Evolutionary conservation across 2,888 invertebrate species (phyloP).

Genomic region (Laothoe populi): DNA sequence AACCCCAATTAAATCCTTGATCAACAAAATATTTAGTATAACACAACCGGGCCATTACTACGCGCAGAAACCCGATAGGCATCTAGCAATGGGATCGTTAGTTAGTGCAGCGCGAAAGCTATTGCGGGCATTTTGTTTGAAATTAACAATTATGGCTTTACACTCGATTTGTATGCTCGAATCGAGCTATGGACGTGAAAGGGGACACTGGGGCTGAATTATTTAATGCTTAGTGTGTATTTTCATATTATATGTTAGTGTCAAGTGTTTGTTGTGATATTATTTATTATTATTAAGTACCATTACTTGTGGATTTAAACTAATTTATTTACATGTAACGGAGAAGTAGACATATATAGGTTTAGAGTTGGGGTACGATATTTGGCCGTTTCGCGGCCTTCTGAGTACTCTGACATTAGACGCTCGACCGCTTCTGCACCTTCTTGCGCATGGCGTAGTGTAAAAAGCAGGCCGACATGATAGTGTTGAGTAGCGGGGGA

Average conservation of each 20-base stretch:
- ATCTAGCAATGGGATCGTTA: slow-evolving; percentile 81
- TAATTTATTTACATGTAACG: too few species aligned
- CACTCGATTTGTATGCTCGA: slow-evolving; percentile 73
- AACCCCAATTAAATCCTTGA: slow-evolving; percentile 6
- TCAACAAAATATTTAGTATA: slow-evolving; percentile 29
- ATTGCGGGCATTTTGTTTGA: slow-evolving; percentile 78
- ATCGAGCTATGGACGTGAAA: slow-evolving; percentile 50
- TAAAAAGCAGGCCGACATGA: too few species aligned
- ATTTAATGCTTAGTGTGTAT: slow-evolving; percentile 4
- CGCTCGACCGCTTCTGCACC: too few species aligned
- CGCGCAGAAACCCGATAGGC: slow-evolving; percentile 80
- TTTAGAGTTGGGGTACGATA: too few species aligned
- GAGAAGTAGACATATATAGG: too few species aligned
- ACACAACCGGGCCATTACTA: slow-evolving; percentile 48
- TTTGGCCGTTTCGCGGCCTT: too few species aligned
- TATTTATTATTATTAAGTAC: not conserved
- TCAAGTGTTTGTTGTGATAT: too few species aligned
- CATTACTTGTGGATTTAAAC: too few species aligned
- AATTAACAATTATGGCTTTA: slow-evolving; percentile 80
- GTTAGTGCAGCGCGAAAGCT: slow-evolving; percentile 74
- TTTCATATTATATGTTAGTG: not conserved
- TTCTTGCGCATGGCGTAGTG: too few species aligned
- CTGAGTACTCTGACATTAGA: too few species aligned
- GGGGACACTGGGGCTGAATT: slow-evolving; percentile 34
- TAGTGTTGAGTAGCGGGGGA: too few species aligned